These are phyloP conservation scores for Chaenogobius annularis DNA, from an alignment of 2,113 vertebrate species.

Conservation along the genomic window DNA sequence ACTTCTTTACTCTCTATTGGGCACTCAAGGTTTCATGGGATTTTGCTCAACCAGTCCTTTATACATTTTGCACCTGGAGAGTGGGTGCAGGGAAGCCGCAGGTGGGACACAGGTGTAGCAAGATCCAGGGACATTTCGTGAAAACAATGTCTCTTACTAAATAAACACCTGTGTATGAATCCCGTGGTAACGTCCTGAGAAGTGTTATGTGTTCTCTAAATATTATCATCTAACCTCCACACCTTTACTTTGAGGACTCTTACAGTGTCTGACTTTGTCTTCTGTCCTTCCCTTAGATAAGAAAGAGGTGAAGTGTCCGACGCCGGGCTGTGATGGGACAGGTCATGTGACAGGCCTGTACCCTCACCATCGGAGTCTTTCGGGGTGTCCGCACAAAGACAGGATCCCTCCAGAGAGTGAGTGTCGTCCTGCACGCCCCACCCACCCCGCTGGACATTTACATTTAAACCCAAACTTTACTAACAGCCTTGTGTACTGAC, in stretches of 20 bases:
- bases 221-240: no score
- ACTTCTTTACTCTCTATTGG: no score
- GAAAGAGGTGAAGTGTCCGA: slow-evolving; percentile 95
- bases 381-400: slow-evolving; percentile 98
- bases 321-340: slow-evolving; percentile 94
- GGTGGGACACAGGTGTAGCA: no score
- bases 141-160: no score
- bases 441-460: background rate
- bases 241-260: background rate
- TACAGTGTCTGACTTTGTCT: background rate
- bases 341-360: slow-evolving; percentile 97
- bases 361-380: slow-evolving; percentile 96
- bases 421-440: slow-evolving; percentile 16
- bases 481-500: slow-evolving; percentile 22
- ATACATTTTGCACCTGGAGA: no score
- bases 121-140: no score
- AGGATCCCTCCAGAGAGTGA: slow-evolving; percentile 96
- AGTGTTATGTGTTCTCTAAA: no score
- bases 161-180: no score
- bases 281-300: slow-evolving; percentile 81
- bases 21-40: no score
- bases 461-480: background rate
- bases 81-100: no score
- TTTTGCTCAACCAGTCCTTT: no score
- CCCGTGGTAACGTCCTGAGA: no score